Percentiles rank a stretch among this genome's conserved stretches.
phyloP scores from a whole-genome alignment of 2,888 invertebrate genomes.

The Abrostola triplasia region DNA sequence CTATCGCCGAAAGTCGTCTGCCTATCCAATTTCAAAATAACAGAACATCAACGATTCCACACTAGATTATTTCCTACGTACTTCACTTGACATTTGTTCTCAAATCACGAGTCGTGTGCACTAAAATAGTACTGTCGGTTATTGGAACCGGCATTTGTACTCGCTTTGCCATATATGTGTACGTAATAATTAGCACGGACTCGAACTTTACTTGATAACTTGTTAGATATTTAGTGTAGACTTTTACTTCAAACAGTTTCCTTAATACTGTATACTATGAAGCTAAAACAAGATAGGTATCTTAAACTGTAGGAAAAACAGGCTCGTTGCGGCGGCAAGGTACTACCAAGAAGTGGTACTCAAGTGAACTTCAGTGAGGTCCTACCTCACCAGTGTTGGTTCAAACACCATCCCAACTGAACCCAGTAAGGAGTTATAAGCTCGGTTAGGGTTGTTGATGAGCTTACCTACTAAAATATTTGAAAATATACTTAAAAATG shows the following conservation, averaged over 20 bases:
- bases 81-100: conserved; percentile 33
- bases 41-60: not conserved
- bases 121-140: conserved; percentile 31
- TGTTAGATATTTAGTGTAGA: conserved; percentile 42
- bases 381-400: no score
- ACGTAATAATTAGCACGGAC: conserved; percentile 39
- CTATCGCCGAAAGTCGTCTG: not conserved
- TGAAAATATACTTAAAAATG: no score
- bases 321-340: not conserved
- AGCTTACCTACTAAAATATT: no score
- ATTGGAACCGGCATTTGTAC: conserved; percentile 32
- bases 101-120: conserved; percentile 41
- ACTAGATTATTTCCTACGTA: not conserved
- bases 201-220: conserved; percentile 43
- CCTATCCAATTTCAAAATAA: not conserved
- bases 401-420: no score
- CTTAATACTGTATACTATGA: conserved; percentile 15
- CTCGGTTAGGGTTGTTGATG: no score
- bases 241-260: conserved; percentile 38
- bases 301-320: not conserved
- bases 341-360: no score
- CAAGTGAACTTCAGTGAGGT: no score
- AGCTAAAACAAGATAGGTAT: not conserved
- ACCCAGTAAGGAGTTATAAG: no score
- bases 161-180: conserved; percentile 34